phyloP scores from a whole-genome alignment of 2,888 invertebrate species.

The Phyto melanocephala region DNA sequence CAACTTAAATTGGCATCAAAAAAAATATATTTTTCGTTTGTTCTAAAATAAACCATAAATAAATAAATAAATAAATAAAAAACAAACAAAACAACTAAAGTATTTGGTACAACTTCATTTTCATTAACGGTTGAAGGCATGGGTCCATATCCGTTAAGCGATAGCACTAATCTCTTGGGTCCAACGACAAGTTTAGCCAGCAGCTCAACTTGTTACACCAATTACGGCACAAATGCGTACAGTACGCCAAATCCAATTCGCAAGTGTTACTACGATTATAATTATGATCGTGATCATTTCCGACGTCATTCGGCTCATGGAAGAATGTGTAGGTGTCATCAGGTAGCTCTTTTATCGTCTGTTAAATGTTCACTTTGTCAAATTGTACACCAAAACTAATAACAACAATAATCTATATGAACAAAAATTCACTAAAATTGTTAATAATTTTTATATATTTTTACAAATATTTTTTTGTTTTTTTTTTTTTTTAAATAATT shows the following conservation, averaged over 20 bases:
- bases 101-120: conserved; percentile 79
- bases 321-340: conserved; percentile 77
- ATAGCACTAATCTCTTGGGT: conserved; percentile 79
- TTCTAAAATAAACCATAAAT: conserved; percentile 48
- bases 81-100: conserved; percentile 72
- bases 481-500: background rate
- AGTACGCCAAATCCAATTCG: conserved; percentile 78
- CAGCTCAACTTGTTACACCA: conserved; percentile 77
- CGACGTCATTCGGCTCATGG: conserved; percentile 79
- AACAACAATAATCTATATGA: conserved; percentile 69
- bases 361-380: conserved; percentile 54
- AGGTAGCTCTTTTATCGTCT: conserved; percentile 69
- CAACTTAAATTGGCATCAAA: conserved; percentile 47
- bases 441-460: conserved; percentile 6
- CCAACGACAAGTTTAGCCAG: conserved; percentile 76
- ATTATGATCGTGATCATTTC: conserved; percentile 77
- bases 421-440: conserved; percentile 25
- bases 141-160: conserved; percentile 79
- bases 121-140: conserved; percentile 80
- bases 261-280: conserved; percentile 78
- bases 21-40: conserved; percentile 44
- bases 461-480: too few species aligned
- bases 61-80: conserved; percentile 55
- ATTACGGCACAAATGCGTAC: conserved; percentile 78
- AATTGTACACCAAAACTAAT: conserved; percentile 65